A percentile compares a stretch with the other conserved stretches of the same genome.
Conservation (phyloP, 2,888 invertebrate genomes). For the Dysmachus trigonus region DNA sequence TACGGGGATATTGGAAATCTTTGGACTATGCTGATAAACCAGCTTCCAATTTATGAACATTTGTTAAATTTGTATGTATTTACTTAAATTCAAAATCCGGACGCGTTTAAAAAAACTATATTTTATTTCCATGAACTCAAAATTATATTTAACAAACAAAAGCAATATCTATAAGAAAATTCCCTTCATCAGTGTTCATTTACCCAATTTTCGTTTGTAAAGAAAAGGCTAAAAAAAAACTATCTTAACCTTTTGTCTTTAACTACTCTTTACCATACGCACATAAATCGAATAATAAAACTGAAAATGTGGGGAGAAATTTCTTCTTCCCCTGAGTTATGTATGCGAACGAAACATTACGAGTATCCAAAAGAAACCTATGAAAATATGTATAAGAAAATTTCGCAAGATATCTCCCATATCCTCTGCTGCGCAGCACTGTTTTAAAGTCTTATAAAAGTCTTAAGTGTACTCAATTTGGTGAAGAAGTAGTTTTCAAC, state of each 20-base stretch:
- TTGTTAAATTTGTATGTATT: too few relatives aligned
- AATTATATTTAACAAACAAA: not conserved
- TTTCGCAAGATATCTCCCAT: conserved; percentile 20
- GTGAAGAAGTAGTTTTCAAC: conserved; percentile 19
- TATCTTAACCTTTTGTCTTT: not conserved
- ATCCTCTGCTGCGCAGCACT: not conserved
- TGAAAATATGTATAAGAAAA: not conserved
- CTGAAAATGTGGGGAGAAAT: not conserved
- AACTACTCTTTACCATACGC: not conserved
- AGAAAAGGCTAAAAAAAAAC: not conserved
- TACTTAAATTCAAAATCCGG: too few relatives aligned
- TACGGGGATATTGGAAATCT: too few relatives aligned
- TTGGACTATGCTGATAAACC: too few relatives aligned
- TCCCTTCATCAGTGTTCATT: not conserved
- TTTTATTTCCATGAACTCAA: not conserved
- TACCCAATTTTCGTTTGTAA: not conserved
- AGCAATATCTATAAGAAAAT: too few relatives aligned
- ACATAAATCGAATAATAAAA: not conserved
- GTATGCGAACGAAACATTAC: not conserved
- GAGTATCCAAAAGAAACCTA: not conserved
- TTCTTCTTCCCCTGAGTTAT: not conserved
- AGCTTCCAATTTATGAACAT: too few relatives aligned
- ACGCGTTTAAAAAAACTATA: too few relatives aligned
- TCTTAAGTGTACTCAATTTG: conserved; percentile 9
- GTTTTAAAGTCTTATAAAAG: conserved; percentile 1